These are phyloP conservation scores for Varanus komodoensis DNA, from an alignment of 2,113 vertebrate genomes.

Conservation along the genomic window DNA sequence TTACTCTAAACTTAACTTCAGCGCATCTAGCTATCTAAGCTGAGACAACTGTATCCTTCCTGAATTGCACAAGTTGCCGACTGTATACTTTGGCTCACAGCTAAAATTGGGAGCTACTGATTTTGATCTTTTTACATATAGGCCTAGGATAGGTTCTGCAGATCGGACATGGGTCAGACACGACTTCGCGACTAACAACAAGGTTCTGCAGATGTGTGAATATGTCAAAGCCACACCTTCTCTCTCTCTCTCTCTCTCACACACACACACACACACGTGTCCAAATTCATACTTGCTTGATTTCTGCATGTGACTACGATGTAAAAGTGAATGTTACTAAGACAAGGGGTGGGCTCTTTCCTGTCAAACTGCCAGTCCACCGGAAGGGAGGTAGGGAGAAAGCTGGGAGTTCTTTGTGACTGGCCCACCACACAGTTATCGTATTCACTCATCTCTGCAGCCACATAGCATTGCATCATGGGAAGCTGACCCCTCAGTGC, in stretches of 20 bases:
- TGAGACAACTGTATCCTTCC: neutral
- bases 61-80: neutral
- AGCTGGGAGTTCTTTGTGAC: neutral
- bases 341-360: neutral
- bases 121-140: neutral
- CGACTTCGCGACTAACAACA: too few relatives aligned
- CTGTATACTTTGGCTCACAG: neutral
- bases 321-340: neutral
- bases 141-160: neutral
- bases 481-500: neutral
- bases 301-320: neutral
- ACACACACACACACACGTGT: neutral
- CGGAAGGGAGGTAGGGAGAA: neutral
- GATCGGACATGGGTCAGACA: too few relatives aligned
- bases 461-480: neutral
- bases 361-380: neutral
- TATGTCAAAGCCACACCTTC: neutral
- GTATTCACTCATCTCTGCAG: neutral
- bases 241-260: too few relatives aligned
- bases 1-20: neutral
- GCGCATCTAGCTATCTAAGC: neutral
- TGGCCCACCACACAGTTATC: neutral
- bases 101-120: neutral
- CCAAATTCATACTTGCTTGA: neutral
- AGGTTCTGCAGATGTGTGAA: neutral